Conservation (phyloP, 2,113 vertebrate species). For the Isichthys henryi region DNA sequence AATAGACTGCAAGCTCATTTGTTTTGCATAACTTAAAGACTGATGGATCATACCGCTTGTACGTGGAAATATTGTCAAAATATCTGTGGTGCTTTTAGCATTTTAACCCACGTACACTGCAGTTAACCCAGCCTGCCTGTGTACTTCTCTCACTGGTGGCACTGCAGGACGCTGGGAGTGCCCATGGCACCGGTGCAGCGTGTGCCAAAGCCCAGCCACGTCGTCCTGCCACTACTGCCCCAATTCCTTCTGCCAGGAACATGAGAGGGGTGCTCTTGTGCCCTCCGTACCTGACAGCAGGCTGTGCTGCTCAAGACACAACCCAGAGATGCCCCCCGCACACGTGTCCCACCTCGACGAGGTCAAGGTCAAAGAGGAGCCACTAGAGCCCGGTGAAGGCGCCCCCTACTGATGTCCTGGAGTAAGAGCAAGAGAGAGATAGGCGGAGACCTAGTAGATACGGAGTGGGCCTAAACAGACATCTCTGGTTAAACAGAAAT, state of each 20-base stretch:
- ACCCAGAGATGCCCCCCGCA: slow-evolving; percentile 72
- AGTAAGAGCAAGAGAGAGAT: not conserved
- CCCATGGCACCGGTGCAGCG: slow-evolving; percentile 85
- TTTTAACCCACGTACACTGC: not conserved
- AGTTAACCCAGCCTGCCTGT: not conserved
- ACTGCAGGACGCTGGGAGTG: slow-evolving; percentile 91
- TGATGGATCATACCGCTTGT: not conserved
- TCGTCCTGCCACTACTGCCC: slow-evolving; percentile 92
- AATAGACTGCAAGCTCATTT: not conserved
- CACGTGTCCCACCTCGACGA: not conserved
- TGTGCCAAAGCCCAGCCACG: slow-evolving; percentile 63
- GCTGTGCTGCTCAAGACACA: slow-evolving; percentile 81
- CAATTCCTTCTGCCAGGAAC: slow-evolving; percentile 81
- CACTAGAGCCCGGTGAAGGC: slow-evolving; percentile 41
- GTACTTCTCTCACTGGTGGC: not conserved
- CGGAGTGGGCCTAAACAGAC: not conserved
- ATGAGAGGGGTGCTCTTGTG: slow-evolving; percentile 72
- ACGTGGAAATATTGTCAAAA: not conserved
- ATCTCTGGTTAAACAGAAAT: not conserved
- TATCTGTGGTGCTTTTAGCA: not conserved
- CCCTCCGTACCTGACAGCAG: slow-evolving; percentile 72
- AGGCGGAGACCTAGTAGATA: not conserved
- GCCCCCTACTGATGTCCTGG: slow-evolving; percentile 2
- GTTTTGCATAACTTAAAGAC: not conserved
- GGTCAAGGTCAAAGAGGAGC: slow-evolving; percentile 75